These are phyloP conservation scores for Crotophaga sulcirostris DNA, from an alignment of 2,113 vertebrate genomes.

Conservation along the genomic window DNA sequence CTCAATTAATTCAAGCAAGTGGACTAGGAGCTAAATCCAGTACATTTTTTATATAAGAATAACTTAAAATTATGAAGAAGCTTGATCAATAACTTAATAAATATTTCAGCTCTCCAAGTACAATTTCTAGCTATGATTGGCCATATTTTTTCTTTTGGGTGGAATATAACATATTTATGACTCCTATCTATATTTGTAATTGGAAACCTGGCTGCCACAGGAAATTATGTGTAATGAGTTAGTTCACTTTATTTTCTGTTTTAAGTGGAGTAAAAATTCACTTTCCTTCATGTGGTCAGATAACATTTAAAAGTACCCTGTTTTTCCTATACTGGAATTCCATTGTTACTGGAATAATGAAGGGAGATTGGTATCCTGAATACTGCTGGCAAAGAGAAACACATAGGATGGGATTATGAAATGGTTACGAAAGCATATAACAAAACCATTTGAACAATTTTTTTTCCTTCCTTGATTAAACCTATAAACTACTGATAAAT, in stretches of 20 bases:
- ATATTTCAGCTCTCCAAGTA: not conserved
- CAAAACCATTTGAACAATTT: not conserved
- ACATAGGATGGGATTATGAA: not conserved
- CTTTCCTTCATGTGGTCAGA: not conserved
- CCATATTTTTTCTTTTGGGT: not conserved
- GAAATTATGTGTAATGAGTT: not conserved
- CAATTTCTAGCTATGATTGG: not conserved
- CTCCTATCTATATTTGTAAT: not conserved
- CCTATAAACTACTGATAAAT: not conserved
- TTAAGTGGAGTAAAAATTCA: not conserved
- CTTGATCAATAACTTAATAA: not conserved
- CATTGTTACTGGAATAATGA: not conserved
- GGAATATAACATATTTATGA: not conserved
- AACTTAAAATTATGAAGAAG: not conserved
- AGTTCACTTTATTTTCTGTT: not conserved
- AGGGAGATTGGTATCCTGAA: not conserved
- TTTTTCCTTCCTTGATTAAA: not conserved
- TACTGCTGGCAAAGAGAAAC: not conserved
- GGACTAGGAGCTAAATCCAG: not conserved
- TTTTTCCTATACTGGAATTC: not conserved
- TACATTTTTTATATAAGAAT: not conserved
- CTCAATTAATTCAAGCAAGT: not conserved
- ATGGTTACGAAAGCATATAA: not conserved
- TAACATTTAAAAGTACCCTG: not conserved
- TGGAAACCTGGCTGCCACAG: not conserved